Base-by-base conservation (phyloP, 2,888 invertebrate species). In the Galerucella nymphaeae region DNA sequence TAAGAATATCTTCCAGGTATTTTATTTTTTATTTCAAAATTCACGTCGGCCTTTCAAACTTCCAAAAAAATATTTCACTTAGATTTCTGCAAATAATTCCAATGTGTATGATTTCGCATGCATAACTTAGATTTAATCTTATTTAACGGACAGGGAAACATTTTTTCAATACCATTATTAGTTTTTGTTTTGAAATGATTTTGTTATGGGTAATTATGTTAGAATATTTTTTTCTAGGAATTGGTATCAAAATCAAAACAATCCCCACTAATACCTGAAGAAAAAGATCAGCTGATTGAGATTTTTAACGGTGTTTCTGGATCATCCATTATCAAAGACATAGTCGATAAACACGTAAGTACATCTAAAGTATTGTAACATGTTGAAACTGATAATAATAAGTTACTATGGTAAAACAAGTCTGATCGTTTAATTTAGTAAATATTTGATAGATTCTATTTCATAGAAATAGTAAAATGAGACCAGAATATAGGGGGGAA, bases 291-390 rank as follows among this genome's bases (percentile, higher is more conserved):
- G 77, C 86, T 93, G 77, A 87, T 92, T 84, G 90, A 91, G 76
- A 88, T 92, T 13, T 88, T 93, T 77, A 90, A 91, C 82, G 90
- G 90, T 73, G 88, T 92, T 80, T 92, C 92, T 80, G 90, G 91
- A 30, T 89, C 90, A 82, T 91, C 92, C 3, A 89, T 91, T 75
- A 90, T 93, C 80, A 90, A 90, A 81, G 92, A 93, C 68, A 90
- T 93, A 48, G 91, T 93, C 42, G 90, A 90, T 79, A 90, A 92
- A 87, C 93, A 93, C 85, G 94, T 94, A 84, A 90, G 91, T 88
- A 58, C 11, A 59, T 61, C 8, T 16, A 41, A n/a, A 62, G 2
- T 42, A n/a, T n/a, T n/a, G n/a, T n/a, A n/a, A n/a, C n/a, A n/a
- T n/a, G n/a, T n/a, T n/a, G n/a, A n/a, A n/a, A n/a, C n/a, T n/a